phyloP scores from a whole-genome alignment of 2,113 vertebrate species.

The Tachysurus fulvidraco region DNA sequence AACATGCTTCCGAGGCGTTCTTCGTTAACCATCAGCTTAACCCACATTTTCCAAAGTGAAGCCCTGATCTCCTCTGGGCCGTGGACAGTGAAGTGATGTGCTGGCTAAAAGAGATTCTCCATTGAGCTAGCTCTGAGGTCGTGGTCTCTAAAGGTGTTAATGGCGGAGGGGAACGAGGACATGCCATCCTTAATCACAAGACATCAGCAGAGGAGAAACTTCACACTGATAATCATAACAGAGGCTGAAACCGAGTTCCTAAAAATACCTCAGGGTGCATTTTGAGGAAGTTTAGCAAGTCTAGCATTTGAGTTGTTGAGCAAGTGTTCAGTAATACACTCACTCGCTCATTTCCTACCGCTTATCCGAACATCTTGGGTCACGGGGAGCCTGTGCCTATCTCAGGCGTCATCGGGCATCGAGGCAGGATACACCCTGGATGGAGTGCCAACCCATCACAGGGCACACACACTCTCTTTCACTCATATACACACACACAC shows the following conservation, averaged over 20 bases:
- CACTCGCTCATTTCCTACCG: no score
- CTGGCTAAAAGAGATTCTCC: slow-evolving; percentile 22
- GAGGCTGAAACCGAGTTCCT: neutral
- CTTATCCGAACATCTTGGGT: no score
- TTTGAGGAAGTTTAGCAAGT: neutral
- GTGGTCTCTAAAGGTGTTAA: slow-evolving; percentile 30
- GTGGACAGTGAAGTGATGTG: slow-evolving; percentile 20
- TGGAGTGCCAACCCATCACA: no score
- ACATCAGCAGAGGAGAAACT: neutral
- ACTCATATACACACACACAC: no score
- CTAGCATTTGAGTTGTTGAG: neutral
- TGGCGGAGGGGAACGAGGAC: slow-evolving; percentile 22
- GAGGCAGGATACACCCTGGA: no score
- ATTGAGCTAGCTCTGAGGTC: neutral
- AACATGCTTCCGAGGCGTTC: slow-evolving; percentile 47
- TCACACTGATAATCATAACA: slow-evolving; percentile 4
- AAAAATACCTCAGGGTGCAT: neutral
- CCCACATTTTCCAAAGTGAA: slow-evolving; percentile 46
- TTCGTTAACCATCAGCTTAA: slow-evolving; percentile 58
- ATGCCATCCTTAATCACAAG: neutral
- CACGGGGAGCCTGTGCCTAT: no score
- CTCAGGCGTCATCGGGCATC: no score
- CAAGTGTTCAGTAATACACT: neutral
- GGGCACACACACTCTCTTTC: no score
- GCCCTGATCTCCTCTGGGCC: slow-evolving; percentile 27